phyloP scores from a whole-genome alignment of 2,797 vertebrate species.

The Adrianichthys oophorus region DNA sequence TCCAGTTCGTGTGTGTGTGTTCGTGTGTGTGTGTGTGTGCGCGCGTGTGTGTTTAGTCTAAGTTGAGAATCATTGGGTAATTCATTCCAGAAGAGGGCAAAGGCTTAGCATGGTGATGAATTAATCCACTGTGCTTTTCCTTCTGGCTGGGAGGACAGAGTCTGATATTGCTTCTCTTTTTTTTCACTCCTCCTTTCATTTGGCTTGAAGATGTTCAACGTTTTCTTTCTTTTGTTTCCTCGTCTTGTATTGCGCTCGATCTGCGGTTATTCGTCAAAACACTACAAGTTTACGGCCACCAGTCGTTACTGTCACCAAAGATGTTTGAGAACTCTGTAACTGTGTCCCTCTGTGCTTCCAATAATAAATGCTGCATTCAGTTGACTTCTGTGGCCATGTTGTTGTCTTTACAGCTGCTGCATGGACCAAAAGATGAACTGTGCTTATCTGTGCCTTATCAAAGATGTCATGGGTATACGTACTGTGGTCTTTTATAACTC shows the following conservation, averaged over 20 bases:
- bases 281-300: not conserved
- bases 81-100: slow-evolving; percentile 77
- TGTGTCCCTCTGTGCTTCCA: slow-evolving; percentile 21
- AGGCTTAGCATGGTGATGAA: slow-evolving; percentile 73
- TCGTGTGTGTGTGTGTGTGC: slow-evolving; percentile 39
- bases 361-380: slow-evolving; percentile 15
- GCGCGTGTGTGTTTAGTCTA: slow-evolving; percentile 63
- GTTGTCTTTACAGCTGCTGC: slow-evolving; percentile 57
- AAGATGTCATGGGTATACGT: slow-evolving; percentile 48
- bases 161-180: slow-evolving; percentile 56
- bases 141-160: slow-evolving; percentile 47
- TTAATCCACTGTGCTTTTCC: slow-evolving; percentile 78
- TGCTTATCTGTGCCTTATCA: slow-evolving; percentile 51
- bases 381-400: slow-evolving; percentile 39
- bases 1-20: slow-evolving; percentile 31
- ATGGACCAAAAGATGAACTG: slow-evolving; percentile 49
- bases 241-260: slow-evolving; percentile 3
- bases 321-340: slow-evolving; percentile 25
- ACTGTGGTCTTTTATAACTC: slow-evolving; percentile 50
- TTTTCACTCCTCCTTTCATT: slow-evolving; percentile 39
- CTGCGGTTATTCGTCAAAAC: slow-evolving; percentile 1
- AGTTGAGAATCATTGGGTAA: slow-evolving; percentile 73
- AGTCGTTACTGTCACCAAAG: slow-evolving; percentile 4
- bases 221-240: not conserved
- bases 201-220: slow-evolving; percentile 14